Percentiles rank a stretch among this genome's conserved stretches.
Evolutionary conservation across 2,888 invertebrate species (phyloP).

Genomic region (Sesia bembeciformis): DNA sequence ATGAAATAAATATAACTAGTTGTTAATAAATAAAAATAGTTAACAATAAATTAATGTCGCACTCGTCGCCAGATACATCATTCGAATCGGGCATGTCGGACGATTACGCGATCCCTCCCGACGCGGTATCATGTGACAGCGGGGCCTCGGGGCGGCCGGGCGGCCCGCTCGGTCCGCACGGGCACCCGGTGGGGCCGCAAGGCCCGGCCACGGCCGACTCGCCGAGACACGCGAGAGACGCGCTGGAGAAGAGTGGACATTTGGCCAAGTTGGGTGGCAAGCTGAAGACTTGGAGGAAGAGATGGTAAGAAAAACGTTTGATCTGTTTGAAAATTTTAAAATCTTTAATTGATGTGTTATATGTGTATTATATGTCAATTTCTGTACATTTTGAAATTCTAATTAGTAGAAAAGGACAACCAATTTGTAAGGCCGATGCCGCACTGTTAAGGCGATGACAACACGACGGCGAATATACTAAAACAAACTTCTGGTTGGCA

Average conservation of each 20-base stretch:
- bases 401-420: no score
- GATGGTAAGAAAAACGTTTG: conserved; percentile 76
- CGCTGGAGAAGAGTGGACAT: conserved; percentile 91
- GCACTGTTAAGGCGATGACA: no score
- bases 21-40: no score
- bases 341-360: neutral
- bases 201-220: conserved; percentile 72
- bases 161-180: conserved; percentile 75
- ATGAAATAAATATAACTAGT: no score
- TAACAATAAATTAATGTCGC: no score
- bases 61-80: conserved; percentile 83
- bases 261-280: conserved; percentile 94
- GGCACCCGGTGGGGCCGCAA: conserved; percentile 68
- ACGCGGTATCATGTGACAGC: conserved; percentile 87
- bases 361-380: neutral
- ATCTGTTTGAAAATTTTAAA: neutral
- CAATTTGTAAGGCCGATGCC: no score
- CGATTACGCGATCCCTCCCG: conserved; percentile 97
- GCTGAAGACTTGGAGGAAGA: conserved; percentile 95
- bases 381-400: neutral
- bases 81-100: conserved; percentile 96
- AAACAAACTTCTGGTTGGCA: no score
- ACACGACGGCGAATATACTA: no score
- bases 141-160: conserved; percentile 82
- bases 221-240: conserved; percentile 75